Conservation (phyloP, 2,113 vertebrate genomes). For the Stigmatopora nigra region DNA sequence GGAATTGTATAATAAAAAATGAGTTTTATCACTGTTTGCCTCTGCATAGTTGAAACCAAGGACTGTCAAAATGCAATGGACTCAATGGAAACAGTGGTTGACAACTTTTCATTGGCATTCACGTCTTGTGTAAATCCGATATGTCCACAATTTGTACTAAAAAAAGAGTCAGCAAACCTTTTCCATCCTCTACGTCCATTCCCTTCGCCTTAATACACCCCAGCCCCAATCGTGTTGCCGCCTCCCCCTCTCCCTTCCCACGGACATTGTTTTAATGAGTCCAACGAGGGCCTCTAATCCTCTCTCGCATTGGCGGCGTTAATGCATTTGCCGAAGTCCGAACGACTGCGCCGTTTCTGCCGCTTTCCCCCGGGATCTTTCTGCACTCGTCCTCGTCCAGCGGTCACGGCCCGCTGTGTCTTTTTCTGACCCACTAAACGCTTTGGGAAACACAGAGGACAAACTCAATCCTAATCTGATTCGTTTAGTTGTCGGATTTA, state of each 20-base stretch:
- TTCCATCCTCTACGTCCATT: slow-evolving; percentile 8
- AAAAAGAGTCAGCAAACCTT: not conserved
- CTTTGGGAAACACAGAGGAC: not conserved
- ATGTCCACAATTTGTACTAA: no score
- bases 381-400: not conserved
- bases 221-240: slow-evolving; percentile 8
- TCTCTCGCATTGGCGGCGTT: slow-evolving; percentile 52
- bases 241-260: slow-evolving; percentile 13
- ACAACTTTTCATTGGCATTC: no score
- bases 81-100: no score
- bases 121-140: no score
- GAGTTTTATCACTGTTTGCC: no score
- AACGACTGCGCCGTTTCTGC: slow-evolving; percentile 43
- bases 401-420: not conserved
- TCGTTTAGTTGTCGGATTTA: not conserved
- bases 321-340: slow-evolving; percentile 48
- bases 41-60: no score
- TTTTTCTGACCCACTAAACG: not conserved
- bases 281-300: slow-evolving; percentile 58
- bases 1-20: no score
- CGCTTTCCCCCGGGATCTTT: slow-evolving; percentile 36
- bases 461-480: not conserved
- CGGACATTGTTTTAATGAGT: slow-evolving; percentile 60
- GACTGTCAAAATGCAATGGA: no score
- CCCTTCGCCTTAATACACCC: slow-evolving; percentile 29